These are phyloP conservation scores for Erebia palarica DNA, from an alignment of 2,888 invertebrate genomes.

Conservation along the genomic window DNA sequence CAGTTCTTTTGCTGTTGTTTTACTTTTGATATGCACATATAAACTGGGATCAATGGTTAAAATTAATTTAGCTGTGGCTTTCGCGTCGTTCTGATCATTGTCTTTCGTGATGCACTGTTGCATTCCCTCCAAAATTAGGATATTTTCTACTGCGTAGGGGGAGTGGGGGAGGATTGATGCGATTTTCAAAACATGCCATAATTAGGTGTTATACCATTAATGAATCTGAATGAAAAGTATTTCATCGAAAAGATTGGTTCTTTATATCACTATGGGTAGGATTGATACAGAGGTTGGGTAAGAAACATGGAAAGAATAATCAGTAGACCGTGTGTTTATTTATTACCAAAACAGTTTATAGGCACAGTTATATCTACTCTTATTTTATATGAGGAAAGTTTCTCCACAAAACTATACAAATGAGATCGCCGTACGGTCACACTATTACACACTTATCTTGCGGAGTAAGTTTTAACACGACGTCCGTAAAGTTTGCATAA, in stretches of 20 bases:
- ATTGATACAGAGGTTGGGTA: slow-evolving; percentile 1
- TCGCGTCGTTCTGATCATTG: too few relatives aligned
- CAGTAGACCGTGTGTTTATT: neutral
- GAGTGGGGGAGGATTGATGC: neutral
- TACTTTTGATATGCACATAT: too few relatives aligned
- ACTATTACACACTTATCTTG: neutral
- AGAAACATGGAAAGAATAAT: slow-evolving; percentile 1
- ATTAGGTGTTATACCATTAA: slow-evolving; percentile 6
- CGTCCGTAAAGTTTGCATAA: slow-evolving; percentile 2
- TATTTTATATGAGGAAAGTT: neutral
- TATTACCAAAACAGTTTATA: neutral
- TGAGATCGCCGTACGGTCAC: slow-evolving; percentile 4
- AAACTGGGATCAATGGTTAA: too few relatives aligned
- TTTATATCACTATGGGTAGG: neutral
- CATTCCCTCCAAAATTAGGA: too few relatives aligned
- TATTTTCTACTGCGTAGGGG: too few relatives aligned
- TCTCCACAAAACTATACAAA: slow-evolving; percentile 4
- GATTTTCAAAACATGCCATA: slow-evolving; percentile 6
- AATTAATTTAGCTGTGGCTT: too few relatives aligned
- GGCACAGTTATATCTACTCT: neutral
- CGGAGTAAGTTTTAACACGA: slow-evolving; percentile 3
- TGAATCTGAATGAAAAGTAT: neutral
- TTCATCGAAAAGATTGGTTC: neutral
- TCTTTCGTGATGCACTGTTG: too few relatives aligned
- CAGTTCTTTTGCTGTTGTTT: too few relatives aligned